A percentile compares a stretch with the other conserved stretches of the same genome.
These are phyloP conservation scores for Noctua pronuba DNA, from an alignment of 2,888 invertebrate genomes.

Conservation along the genomic window DNA sequence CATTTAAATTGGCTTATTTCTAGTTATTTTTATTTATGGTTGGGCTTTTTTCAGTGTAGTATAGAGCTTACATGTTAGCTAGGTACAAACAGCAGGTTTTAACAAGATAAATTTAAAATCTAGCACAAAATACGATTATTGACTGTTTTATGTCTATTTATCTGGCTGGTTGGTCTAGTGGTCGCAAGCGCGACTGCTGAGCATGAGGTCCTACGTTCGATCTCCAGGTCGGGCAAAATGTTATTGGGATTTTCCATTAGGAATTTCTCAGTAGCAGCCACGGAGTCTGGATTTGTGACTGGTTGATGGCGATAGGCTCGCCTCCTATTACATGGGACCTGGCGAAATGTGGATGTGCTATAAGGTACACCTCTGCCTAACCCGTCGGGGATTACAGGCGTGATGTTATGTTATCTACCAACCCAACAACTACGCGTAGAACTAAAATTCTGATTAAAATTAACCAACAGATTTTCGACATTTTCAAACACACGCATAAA, in stretches of 20 bases:
- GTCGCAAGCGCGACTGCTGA: too few relatives aligned
- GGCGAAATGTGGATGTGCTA: too few relatives aligned
- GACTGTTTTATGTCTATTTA: not conserved
- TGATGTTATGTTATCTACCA: not conserved
- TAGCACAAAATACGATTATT: not conserved
- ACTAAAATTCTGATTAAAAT: not conserved
- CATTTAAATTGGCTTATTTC: slow-evolving; percentile 52
- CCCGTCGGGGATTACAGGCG: not conserved
- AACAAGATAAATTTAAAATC: not conserved
- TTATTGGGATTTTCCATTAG: not conserved
- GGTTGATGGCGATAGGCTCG: too few relatives aligned
- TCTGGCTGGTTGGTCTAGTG: too few relatives aligned
- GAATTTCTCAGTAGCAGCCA: too few relatives aligned
- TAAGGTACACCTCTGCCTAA: too few relatives aligned
- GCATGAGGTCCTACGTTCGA: not conserved
- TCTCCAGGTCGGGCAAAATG: too few relatives aligned
- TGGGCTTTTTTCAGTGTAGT: not conserved
- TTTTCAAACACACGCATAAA: not conserved
- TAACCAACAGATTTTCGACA: not conserved
- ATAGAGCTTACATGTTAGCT: not conserved
- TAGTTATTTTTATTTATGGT: slow-evolving; percentile 32
- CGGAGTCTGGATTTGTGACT: too few relatives aligned
- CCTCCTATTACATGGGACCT: too few relatives aligned
- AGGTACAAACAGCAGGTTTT: not conserved
- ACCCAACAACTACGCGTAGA: not conserved